Evolutionary conservation across 2,888 invertebrate genomes (phyloP), one percentile per base, ranked within the genome.

Genomic region (Yponomeuta cagnagella): DNA sequence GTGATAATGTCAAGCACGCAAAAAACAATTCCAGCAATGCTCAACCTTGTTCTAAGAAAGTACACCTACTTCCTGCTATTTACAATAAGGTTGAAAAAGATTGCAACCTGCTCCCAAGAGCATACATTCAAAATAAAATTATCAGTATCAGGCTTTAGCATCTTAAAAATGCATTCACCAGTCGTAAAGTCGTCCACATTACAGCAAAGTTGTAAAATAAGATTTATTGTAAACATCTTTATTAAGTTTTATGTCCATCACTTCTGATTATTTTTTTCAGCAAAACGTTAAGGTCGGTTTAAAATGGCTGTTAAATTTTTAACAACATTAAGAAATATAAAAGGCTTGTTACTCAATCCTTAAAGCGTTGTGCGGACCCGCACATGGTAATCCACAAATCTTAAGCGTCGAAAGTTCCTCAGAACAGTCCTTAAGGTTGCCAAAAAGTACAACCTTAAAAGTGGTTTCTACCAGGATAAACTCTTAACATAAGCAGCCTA

Each of bases 141-240:
- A 77, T 79, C 76, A 72, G 75, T 77, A 73, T 43, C 78, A 82
- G 81, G 43, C 43, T 43, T 43, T 43, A 43, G 43, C 80, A 77
- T 80, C 76, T 81, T 85, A 81, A 84, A 79, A 81, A 78, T 77
- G 81, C 80, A 52, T 81, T 81, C 80, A 77, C 82, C 80, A 83
- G 82, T 81, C 78, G 82, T 87, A 86, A 87, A 83, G 77, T 78
- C 74, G 79, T 79, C 79, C 79, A 76, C 82, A 84, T 81, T 80
- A 82, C 80, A 80, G 52, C 15, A 83, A 81, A 81, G 79, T 78
- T 79, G 83, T 82, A 85, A 85, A 86, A 58, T 76, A 78, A 84
- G 88, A 88, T 88, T 87, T 88, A 88, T 83, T 81, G 78, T 76
- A 74, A 79, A 82, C 78, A 81, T 79, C 79, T 83, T 66, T 80